Base-by-base conservation (phyloP, 2,113 vertebrate genomes). In the Brachypodius melanocephalos region DNA sequence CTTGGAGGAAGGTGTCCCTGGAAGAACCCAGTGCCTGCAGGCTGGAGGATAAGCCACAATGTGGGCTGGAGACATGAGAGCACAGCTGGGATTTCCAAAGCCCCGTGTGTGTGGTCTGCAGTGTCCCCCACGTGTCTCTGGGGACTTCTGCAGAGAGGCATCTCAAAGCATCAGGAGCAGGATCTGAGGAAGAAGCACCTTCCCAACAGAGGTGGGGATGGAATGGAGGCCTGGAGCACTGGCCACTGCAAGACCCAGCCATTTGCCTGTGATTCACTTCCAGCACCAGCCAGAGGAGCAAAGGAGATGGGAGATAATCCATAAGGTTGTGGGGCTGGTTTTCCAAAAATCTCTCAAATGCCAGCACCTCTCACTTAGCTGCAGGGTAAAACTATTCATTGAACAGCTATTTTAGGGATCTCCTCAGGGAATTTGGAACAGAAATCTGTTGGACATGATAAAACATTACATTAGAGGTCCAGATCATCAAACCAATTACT, bases 351-450 rank as follows among this genome's bases (percentile, higher is more conserved):
- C 84, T 89, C 46, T 93, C 85, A 82, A 68, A 61, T 65, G 59
- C 67, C 82, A 88, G 62, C 5, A 2, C 49, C 63, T 68, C 67
- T 85, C 58, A 71, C 48, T 72, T 52, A 71, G 72, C 63, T 95
- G 46, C 55, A 57, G 75, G 72, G 58, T 69, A 94, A 76, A 88
- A 63, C 88, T 97, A 66, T 88, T 90, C 85, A 90, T 49, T 86
- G 51, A 94, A 69, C 29, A 88, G 92, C 46, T 72, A 55, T 91
- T 96, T 88, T 90, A 66, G 82, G 86, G 78, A 88, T 66, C 55
- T 91, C 89, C 67, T 93, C 68, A 28, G 75, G 79, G 94, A 89
- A 86, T 74, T 77, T 86, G 85, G 91, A 95, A 85, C 58, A 96
- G 71, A 86, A 94, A 95, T 67, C 82, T 74, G 51, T 57, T 93